Evolutionary conservation across 2,113 vertebrate genomes (phyloP), one percentile per base, ranked within the genome.

Genomic region (Cairina moschata): DNA sequence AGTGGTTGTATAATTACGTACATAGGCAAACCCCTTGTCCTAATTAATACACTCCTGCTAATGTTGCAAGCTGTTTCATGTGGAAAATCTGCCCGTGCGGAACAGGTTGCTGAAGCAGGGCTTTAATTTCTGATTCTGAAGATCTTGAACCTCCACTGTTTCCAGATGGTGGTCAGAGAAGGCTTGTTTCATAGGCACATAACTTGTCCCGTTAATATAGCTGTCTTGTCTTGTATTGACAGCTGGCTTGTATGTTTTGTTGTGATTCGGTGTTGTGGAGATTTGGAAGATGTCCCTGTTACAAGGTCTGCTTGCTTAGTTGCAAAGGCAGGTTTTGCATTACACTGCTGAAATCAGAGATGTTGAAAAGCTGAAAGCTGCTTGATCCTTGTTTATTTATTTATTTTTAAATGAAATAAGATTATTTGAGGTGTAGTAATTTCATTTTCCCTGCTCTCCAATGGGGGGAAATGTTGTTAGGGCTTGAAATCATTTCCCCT

Each of bases 141-240:
- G 38, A 31, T 71, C 40, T 62, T 5, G 17, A 74, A 21, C 9
- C 34, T 69, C 4, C 17, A 1, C 0, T 0, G 66, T 75, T 63
- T 55, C 48, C 52, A 31, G 46, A 5, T 1, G 1, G 22, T 62
- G 72, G 9, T 44, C 52, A 26, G 60, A 59, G 58, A 26, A 52
- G 20, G 23, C 62, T 66, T 46, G 52, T 17, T 82, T 38, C 25
- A 1, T 11, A 56, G 58, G 60, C 68, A 9, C 4, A 1, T 17
- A 16, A 14, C 48, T 29, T 74, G 20, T 16, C 4, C 0, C 10
- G 13, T 38, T 87, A 3, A 1, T 0, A 1, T 17, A 58, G 21
- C 87, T 92, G 56, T 48, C 62, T 40, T n/a, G 40, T 86, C 21
- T 31, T 55, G 44, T 38, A 42, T 63, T 73, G 36, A 34, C 62